Percentiles rank a stretch among this genome's conserved stretches.
phyloP scores from a whole-genome alignment of 2,797 vertebrate species.

The Psittacula derbiana region DNA sequence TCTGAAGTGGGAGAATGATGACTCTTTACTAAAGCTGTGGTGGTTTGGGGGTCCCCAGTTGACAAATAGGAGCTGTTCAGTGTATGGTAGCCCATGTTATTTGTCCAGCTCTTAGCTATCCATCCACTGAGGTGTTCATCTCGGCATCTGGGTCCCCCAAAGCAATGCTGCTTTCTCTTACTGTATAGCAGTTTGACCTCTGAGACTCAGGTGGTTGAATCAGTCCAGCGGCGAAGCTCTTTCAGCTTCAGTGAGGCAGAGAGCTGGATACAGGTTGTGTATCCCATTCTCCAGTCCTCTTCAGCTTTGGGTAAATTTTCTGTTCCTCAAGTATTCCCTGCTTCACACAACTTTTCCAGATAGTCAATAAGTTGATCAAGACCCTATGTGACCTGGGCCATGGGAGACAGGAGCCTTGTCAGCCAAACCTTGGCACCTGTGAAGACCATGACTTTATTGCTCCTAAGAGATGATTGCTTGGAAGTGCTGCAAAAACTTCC shows the following conservation, averaged over 20 bases:
- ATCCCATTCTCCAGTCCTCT: not conserved
- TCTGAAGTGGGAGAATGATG: not conserved
- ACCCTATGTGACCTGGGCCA: not conserved
- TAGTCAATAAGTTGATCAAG: not conserved
- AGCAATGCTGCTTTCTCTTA: not conserved
- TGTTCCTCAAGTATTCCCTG: not conserved
- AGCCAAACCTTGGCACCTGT: not conserved
- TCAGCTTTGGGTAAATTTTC: not conserved
- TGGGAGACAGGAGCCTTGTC: not conserved
- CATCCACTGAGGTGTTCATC: not conserved
- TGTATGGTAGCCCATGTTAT: not conserved
- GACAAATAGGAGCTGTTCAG: not conserved
- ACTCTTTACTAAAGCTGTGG: not conserved
- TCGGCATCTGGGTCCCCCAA: not conserved
- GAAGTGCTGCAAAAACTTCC: not conserved
- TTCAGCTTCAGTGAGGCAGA: not conserved
- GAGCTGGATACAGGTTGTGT: not conserved
- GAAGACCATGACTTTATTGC: not conserved
- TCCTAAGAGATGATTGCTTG: not conserved
- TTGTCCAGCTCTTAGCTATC: not conserved
- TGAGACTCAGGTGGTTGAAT: not conserved
- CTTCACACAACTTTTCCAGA: not conserved
- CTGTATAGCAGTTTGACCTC: not conserved
- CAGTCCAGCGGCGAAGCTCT: not conserved
- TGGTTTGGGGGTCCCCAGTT: rapidly evolving